Percentiles rank a stretch among this genome's conserved stretches.
Conservation (phyloP, 2,888 invertebrate species). For the Dromius quadrimaculatus region DNA sequence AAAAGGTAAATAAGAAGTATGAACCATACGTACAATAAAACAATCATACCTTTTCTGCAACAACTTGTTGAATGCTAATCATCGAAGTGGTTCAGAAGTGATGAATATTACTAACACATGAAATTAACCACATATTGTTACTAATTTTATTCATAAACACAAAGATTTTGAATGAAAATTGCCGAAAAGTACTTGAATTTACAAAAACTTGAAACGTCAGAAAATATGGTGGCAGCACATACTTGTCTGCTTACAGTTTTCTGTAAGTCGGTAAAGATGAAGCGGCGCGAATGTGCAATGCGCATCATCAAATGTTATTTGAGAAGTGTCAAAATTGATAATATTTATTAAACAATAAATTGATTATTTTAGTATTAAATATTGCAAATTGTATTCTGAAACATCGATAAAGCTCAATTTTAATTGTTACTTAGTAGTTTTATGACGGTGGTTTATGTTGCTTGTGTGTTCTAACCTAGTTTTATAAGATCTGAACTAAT, state of each 20-base stretch:
- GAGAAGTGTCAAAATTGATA: too few species aligned
- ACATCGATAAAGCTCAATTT: too few species aligned
- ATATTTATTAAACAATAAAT: not conserved
- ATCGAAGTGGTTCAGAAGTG: too few species aligned
- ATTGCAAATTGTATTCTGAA: too few species aligned
- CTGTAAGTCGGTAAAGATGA: too few species aligned
- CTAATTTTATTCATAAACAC: too few species aligned
- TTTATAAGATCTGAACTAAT: slow-evolving; percentile 24
- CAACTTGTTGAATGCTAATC: slow-evolving; percentile 17
- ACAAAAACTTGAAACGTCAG: slow-evolving; percentile 11
- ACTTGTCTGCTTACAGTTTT: slow-evolving; percentile 18
- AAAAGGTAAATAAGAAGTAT: slow-evolving; percentile 2
- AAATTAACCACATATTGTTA: too few species aligned
- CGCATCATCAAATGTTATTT: not conserved
- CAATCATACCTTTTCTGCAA: slow-evolving; percentile 21
- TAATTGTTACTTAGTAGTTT: too few species aligned
- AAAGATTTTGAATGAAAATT: too few species aligned
- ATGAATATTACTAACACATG: too few species aligned
- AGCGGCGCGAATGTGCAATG: not conserved
- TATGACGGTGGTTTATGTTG: slow-evolving; percentile 15
- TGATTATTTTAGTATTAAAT: too few species aligned
- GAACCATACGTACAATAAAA: not conserved
- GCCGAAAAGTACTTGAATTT: too few species aligned
- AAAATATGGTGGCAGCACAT: slow-evolving; percentile 14
- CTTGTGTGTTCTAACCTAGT: slow-evolving; percentile 19